phyloP scores from a whole-genome alignment of 2,113 vertebrate genomes.

The Stomatorhinus ivindoensis region DNA sequence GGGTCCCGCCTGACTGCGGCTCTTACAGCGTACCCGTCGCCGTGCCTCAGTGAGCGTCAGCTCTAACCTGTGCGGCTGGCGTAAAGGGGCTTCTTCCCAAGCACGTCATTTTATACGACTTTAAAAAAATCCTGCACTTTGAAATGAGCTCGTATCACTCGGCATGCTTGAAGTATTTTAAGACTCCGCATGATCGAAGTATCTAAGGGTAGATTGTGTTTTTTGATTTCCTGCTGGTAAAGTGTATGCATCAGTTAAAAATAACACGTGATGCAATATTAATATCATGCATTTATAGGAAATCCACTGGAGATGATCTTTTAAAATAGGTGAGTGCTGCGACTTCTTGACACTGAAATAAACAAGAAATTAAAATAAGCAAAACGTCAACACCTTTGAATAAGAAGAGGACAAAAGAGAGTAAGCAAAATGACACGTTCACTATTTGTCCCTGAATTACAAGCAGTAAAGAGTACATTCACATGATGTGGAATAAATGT shows the following conservation, averaged over 20 bases:
- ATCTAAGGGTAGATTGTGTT: background rate
- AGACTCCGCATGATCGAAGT: background rate
- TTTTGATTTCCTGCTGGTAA: background rate
- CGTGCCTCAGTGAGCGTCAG: background rate
- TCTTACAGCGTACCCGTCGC: background rate
- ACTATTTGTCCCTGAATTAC: background rate
- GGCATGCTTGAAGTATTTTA: background rate
- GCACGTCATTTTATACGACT: background rate
- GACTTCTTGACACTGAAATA: background rate
- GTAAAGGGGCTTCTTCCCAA: background rate
- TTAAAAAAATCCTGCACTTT: background rate
- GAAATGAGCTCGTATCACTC: background rate
- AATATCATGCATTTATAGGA: background rate
- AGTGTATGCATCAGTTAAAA: background rate
- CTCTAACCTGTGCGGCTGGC: background rate
- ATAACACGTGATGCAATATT: background rate
- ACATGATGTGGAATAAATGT: background rate
- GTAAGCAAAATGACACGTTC: background rate
- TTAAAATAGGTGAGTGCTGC: background rate
- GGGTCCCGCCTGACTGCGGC: background rate
- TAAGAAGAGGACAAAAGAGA: background rate
- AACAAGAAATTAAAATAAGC: constrained; percentile 2
- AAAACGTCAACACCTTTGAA: background rate
- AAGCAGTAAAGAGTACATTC: background rate
- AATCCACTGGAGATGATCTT: background rate